Evolutionary conservation across 2,113 vertebrate species (phyloP).

Genomic region (Actenoides lindsayi): DNA sequence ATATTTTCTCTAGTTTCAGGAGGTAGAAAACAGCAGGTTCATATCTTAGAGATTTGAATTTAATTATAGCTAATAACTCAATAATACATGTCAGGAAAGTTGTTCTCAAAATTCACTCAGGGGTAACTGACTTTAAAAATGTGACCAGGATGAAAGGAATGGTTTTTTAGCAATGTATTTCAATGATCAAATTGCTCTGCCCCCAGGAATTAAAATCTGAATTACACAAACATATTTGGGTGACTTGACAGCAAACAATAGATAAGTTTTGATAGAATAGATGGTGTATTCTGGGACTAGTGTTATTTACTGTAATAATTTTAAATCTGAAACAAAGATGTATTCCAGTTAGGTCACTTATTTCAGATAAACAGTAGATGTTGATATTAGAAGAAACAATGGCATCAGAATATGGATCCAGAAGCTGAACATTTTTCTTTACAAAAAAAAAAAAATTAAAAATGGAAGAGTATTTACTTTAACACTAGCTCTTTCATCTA

Average conservation of each 20-base stretch:
- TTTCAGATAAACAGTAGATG: not conserved
- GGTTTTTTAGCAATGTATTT: not conserved
- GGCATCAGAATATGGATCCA: not conserved
- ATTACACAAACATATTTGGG: not conserved
- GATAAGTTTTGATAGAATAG: not conserved
- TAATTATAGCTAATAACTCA: not conserved
- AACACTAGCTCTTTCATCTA: not conserved
- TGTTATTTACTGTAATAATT: not conserved
- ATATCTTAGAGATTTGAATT: not conserved
- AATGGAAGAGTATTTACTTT: not conserved
- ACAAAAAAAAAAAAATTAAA: not conserved
- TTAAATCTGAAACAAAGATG: not conserved
- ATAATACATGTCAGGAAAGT: not conserved
- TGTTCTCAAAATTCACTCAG: not conserved
- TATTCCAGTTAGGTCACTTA: not conserved
- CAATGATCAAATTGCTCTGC: not conserved
- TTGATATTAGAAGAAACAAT: not conserved
- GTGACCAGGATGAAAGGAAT: not conserved
- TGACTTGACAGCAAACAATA: not conserved
- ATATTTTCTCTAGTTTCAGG: not conserved
- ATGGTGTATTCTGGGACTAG: not conserved
- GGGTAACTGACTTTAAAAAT: not conserved
- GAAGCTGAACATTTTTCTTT: not conserved
- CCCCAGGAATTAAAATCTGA: not conserved
- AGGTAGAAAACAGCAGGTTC: not conserved